Percentiles rank a stretch among this genome's conserved stretches.
These are phyloP conservation scores for Saccopteryx bilineata DNA, from an alignment of 2,113 vertebrate genomes.

Conservation along the genomic window DNA sequence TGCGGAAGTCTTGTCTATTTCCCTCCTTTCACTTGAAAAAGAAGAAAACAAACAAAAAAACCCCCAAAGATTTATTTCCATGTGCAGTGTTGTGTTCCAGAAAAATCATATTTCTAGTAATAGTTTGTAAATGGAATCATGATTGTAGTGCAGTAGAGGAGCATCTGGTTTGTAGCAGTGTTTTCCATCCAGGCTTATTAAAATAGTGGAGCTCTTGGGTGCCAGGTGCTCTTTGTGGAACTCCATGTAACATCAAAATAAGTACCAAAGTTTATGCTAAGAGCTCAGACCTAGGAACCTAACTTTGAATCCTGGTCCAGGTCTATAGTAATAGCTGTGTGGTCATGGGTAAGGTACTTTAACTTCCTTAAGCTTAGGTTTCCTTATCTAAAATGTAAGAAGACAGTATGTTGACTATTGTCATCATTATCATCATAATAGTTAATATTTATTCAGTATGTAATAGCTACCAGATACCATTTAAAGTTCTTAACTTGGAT, in stretches of 20 bases:
- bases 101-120: not conserved
- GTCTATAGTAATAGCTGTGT: not conserved
- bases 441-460: not conserved
- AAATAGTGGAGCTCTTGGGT: not conserved
- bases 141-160: not conserved
- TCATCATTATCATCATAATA: not conserved
- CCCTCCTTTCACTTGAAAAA: no score
- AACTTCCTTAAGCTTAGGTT: not conserved
- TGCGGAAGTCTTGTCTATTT: no score
- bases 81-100: not conserved
- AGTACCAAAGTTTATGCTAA: constrained; percentile 3
- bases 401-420: not conserved
- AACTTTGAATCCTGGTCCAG: not conserved
- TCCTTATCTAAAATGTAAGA: constrained; percentile 13
- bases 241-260: not conserved
- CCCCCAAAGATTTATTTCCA: not conserved
- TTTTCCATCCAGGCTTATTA: not conserved
- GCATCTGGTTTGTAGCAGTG: not conserved
- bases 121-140: not conserved
- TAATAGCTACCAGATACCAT: not conserved
- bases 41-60: no score
- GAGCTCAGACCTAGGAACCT: not conserved
- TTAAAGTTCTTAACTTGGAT: constrained; percentile 26
- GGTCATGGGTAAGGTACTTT: not conserved
- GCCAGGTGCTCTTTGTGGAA: not conserved